A percentile compares a stretch with the other conserved stretches of the same genome.
These are phyloP conservation scores for Lordiphosa andalusiaca DNA, from an alignment of 2,888 invertebrate species.

Conservation along the genomic window DNA sequence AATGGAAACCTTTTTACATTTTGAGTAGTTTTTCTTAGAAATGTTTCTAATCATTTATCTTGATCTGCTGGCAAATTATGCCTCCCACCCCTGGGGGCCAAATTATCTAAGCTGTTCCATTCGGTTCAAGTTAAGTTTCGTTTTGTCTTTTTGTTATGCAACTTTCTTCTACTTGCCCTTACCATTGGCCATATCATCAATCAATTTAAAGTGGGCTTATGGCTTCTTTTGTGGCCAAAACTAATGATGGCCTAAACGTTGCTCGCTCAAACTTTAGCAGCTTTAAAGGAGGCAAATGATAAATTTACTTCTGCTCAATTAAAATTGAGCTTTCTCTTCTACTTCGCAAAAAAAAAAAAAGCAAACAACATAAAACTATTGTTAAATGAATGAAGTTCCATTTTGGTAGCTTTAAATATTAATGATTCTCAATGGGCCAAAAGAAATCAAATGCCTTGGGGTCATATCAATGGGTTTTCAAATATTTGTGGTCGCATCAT, in stretches of 20 bases:
- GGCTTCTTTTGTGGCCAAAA: constrained; percentile 29
- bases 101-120: neutral
- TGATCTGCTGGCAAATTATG: constrained; percentile 19
- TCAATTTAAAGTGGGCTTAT: constrained; percentile 60
- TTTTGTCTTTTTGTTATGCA: constrained; percentile 1
- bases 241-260: constrained; percentile 53
- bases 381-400: neutral
- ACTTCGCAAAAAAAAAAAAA: too few relatives aligned
- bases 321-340: neutral
- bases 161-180: neutral
- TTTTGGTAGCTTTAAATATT: constrained; percentile 3
- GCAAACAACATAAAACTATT: neutral
- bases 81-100: constrained; percentile 4
- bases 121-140: too few relatives aligned
- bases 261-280: constrained; percentile 11
- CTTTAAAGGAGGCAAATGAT: constrained; percentile 12
- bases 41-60: constrained; percentile 10
- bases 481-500: constrained; percentile 58
- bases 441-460: constrained; percentile 26
- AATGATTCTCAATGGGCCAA: constrained; percentile 5
- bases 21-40: too few relatives aligned
- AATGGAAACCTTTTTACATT: too few relatives aligned
- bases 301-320: constrained; percentile 5
- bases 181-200: constrained; percentile 48
- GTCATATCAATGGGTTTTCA: constrained; percentile 51